phyloP scores from a whole-genome alignment of 2,888 invertebrate species.

The Agonopterix heracliana region DNA sequence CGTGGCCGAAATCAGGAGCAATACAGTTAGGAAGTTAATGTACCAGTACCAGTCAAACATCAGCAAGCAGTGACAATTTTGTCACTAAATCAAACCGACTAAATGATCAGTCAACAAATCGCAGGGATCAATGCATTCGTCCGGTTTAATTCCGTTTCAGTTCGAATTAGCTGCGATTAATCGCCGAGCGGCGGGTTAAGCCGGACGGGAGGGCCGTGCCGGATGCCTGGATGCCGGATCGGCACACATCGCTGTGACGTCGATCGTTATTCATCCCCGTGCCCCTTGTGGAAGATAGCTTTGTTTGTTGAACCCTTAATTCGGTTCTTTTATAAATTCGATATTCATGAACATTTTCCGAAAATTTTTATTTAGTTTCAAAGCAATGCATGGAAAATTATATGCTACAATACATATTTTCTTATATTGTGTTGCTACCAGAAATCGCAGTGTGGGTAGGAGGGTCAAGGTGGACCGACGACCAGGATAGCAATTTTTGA shows the following conservation, averaged over 20 bases:
- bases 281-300: slow-evolving; percentile 56
- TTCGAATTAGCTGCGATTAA: slow-evolving; percentile 74
- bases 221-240: slow-evolving; percentile 28
- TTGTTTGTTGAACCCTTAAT: slow-evolving; percentile 46
- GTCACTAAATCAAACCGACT: slow-evolving; percentile 44
- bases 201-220: slow-evolving; percentile 21
- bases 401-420: no score
- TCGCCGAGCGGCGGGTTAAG: slow-evolving; percentile 65
- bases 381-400: no score
- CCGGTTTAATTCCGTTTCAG: slow-evolving; percentile 73
- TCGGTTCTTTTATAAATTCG: slow-evolving; percentile 7
- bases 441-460: no score
- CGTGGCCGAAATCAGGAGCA: no score
- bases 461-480: no score
- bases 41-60: no score
- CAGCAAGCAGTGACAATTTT: no score
- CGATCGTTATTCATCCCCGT: slow-evolving; percentile 68
- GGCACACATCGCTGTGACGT: slow-evolving; percentile 73
- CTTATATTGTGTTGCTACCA: no score
- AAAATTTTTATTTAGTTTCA: no score
- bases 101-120: slow-evolving; percentile 68
- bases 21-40: no score
- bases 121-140: slow-evolving; percentile 72
- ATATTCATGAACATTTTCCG: background rate
- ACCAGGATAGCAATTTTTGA: no score